Evolutionary conservation across 92 coral and sea anemone species (phyloP), one percentile per base, ranked within the genome.

Genomic region (Palythoa grandis): DNA sequence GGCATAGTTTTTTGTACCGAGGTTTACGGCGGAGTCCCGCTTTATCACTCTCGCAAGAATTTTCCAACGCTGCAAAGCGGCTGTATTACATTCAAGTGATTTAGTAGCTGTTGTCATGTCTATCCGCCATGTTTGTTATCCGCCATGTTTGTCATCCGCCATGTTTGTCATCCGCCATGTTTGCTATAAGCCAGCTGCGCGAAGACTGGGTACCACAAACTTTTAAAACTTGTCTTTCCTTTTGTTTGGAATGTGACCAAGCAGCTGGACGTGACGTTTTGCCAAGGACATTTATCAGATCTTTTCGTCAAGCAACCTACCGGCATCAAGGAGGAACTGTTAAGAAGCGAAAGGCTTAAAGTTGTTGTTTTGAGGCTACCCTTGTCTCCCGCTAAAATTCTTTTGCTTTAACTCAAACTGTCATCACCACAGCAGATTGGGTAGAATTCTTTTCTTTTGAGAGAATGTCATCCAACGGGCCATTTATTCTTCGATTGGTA

Each of bases 401-500:
- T 29, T 29, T 23, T 43, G 50, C 50, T 5, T 58, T n/a, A 57
- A 57, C 66, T 14, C 20, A 12, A 58, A 70, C 35, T 25, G 24
- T 24, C 11, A 1, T 37, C 20, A 7, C 0, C 52, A 37, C 19
- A 54, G 50, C 50, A 43, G 3, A 43, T 5, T 5, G 0, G 50
- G 66, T 3, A 16, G 66, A 14, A 16, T 17, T 60, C 19, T 12
- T 9, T 24, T 2, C 79, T 75, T 10, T 25, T 17, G 29, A 2
- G 11, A 22, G n/a, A 2, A 15, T 94, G 98, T 85, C 95, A 38
- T 88, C 98, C 12, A 82, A 87, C 52, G 60, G 63, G 5, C 87
- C 98, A 3, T 93, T 95, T 74, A 87, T 95, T n/a, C 69, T 93
- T 22, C 89, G 92, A 38, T 93, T 96, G 6, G 95, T 96, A 10